Percentiles rank a stretch among this genome's conserved stretches.
Evolutionary conservation across 2,113 vertebrate genomes (phyloP).

Genomic region (Alligator mississippiensis): DNA sequence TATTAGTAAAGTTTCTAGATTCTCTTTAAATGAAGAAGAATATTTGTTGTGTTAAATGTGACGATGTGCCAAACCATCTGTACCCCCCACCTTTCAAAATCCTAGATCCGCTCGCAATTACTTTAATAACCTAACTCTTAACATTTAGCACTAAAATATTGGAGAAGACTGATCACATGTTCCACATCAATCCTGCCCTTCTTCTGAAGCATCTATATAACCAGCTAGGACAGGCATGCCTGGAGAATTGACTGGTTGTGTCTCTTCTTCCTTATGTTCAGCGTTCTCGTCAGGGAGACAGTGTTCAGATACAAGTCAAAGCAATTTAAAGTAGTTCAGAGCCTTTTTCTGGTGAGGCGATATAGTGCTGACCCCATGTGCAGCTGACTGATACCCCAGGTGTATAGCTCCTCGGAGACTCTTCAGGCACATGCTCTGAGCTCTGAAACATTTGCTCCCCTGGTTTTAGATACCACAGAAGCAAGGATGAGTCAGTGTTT

Average conservation of each 20-base stretch:
- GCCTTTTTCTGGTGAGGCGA: not conserved
- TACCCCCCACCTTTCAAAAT: too few species aligned
- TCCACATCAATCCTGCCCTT: not conserved
- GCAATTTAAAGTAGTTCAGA: not conserved
- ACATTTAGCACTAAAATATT: not conserved
- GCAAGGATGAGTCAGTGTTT: not conserved
- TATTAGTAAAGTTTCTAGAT: too few species aligned
- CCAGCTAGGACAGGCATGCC: not conserved
- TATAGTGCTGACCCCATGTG: not conserved
- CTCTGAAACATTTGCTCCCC: not conserved
- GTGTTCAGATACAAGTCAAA: not conserved
- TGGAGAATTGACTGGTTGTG: not conserved
- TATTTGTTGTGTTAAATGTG: too few species aligned
- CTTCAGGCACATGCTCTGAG: not conserved
- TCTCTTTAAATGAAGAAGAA: too few species aligned
- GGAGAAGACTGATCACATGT: too few species aligned
- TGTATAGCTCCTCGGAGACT: not conserved
- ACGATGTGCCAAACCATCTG: too few species aligned
- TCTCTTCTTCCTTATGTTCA: not conserved
- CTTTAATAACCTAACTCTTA: not conserved
- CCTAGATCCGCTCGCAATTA: not conserved
- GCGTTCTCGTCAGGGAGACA: not conserved
- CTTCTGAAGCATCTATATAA: not conserved
- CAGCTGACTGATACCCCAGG: not conserved
- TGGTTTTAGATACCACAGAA: not conserved